A percentile compares a stretch with the other conserved stretches of the same genome.
Conservation (phyloP, 2,113 vertebrate species). For the Dromaius novaehollandiae region DNA sequence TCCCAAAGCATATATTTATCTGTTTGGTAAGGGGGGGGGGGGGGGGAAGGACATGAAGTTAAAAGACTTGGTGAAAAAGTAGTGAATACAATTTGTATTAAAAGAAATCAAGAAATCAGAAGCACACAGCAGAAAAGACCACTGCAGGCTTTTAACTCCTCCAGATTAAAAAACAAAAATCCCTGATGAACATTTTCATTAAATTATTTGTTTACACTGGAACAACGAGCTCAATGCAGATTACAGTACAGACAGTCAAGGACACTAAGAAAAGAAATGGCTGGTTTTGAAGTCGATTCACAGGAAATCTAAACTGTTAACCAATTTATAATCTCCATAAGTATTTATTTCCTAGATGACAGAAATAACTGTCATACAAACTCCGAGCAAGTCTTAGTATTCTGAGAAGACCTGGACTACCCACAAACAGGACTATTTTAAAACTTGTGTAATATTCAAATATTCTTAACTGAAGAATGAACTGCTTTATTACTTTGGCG, state of each 20-base stretch:
- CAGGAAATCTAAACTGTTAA: background rate
- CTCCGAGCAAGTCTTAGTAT: background rate
- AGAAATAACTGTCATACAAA: background rate
- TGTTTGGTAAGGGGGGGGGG: background rate
- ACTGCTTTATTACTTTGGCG: background rate
- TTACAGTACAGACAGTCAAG: background rate
- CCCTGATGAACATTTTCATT: background rate
- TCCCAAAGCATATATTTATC: background rate
- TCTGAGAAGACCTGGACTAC: background rate
- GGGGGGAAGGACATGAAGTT: background rate
- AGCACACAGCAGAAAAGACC: background rate
- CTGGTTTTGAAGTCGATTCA: background rate
- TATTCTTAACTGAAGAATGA: background rate
- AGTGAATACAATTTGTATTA: background rate
- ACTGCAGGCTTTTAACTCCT: background rate
- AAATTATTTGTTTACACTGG: background rate
- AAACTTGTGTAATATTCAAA: background rate
- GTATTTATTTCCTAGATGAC: background rate
- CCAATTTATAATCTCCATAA: background rate
- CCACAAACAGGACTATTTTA: background rate
- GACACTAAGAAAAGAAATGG: background rate
- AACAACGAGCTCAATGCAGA: background rate
- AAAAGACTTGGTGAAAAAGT: background rate
- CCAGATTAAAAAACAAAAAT: background rate
- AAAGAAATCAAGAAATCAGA: background rate